Evolutionary conservation across 1,140 invertebrate genomes (phyloP), one percentile per base, ranked within the genome.

Genomic region (Cydia splendana): DNA sequence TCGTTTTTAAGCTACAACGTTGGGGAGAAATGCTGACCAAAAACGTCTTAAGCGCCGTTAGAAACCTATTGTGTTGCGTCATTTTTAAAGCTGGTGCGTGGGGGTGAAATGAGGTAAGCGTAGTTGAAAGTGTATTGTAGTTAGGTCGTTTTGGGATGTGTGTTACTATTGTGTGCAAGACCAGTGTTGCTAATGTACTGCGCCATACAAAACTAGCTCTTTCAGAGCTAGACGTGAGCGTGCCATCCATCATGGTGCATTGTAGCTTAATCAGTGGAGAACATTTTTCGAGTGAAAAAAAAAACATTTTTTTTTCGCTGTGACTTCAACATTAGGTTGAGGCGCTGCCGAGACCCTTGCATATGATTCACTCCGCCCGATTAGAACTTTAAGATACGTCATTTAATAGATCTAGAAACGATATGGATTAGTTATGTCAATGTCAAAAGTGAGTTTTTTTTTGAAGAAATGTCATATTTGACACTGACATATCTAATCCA

Each of bases 201-300:
- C 18, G 57, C 57, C 57, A 62, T 62, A 62, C 57, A 62, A 62
- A 62, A 62, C 57, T 62, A 62, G 18, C 57, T 62, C 57, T 62
- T 62, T 62, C 57, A 62, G 57, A 20, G 57, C 48, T 51, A 53
- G 51, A 53, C 51, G 51, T 53, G 51, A 62, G 57, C 57, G 7
- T 62, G 18, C 18, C 18, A 62, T 62, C 57, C 57, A 62, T 62
- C 57, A 62, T 20, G 18, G 57, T 20, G 57, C 18, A 62, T 62
- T 10, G 18, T 62, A 62, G 57, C 18, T 24, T 62, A 62, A 62
- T 62, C 57, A 62, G 57, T 20, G 57, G 18, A n/a, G 57, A 62
- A 62, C 18, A 20, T 20, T 20, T 20, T 20, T 62, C n/a, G n/a
- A n/a, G n/a, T 18, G n/a, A 5, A 1, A 12, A 15, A 51, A 51